Conservation (phyloP, 2,113 vertebrate species). For the Zingel zingel region DNA sequence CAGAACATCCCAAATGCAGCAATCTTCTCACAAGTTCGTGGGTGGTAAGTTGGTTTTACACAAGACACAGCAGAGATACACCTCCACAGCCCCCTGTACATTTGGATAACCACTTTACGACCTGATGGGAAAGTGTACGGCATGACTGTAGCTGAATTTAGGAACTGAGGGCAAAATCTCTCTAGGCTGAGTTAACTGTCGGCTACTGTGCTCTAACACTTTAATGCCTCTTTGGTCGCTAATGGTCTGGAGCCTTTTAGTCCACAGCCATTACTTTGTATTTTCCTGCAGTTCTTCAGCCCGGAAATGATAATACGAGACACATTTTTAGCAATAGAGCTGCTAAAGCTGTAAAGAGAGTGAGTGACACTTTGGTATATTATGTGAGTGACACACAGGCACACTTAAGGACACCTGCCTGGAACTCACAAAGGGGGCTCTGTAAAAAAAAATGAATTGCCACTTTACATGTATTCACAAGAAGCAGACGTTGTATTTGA, state of each 20-base stretch:
- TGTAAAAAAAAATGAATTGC: neutral
- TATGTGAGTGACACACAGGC: neutral
- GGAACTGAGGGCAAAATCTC: slow-evolving; percentile 28
- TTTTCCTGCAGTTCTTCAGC: slow-evolving; percentile 43
- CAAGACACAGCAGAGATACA: neutral
- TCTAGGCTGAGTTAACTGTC: slow-evolving; percentile 11
- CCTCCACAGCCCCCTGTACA: neutral
- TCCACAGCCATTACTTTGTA: slow-evolving; percentile 24
- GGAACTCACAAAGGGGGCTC: neutral
- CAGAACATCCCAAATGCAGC: slow-evolving; percentile 30
- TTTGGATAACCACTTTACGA: slow-evolving; percentile 22
- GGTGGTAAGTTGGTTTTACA: slow-evolving; percentile 30
- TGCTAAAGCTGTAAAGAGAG: slow-evolving; percentile 2
- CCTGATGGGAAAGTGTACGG: neutral
- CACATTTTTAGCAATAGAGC: neutral
- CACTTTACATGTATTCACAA: neutral
- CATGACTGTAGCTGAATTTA: slow-evolving; percentile 7
- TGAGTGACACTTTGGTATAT: neutral
- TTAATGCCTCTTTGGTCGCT: slow-evolving; percentile 43
- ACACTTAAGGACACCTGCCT: neutral
- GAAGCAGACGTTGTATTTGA: neutral
- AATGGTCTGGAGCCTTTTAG: slow-evolving; percentile 32
- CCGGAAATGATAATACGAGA: neutral
- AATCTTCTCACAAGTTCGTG: slow-evolving; percentile 14
- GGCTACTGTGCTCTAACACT: slow-evolving; percentile 12